Evolutionary conservation across 2,797 vertebrate species (phyloP).

Genomic region (Nannoperca obscura): DNA sequence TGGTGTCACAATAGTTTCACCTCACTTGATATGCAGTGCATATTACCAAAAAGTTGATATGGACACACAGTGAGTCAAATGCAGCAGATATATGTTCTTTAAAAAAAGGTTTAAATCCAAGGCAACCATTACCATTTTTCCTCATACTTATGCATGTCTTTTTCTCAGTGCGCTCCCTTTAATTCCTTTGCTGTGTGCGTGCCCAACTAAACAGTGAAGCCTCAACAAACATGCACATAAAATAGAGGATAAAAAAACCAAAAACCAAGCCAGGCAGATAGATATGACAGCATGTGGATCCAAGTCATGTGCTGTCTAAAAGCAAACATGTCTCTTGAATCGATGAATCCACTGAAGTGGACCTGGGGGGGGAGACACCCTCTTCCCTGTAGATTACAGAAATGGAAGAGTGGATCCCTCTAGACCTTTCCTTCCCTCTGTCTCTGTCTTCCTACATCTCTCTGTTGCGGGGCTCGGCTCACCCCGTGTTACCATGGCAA

Average conservation of each 20-base stretch:
- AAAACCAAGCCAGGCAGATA: constrained; percentile 15
- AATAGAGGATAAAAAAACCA: constrained; percentile 21
- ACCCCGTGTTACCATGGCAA: constrained; percentile 83
- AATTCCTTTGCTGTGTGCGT: constrained; percentile 16
- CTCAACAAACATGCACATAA: constrained; percentile 26
- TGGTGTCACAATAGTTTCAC: constrained; percentile 3
- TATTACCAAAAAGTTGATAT: background rate
- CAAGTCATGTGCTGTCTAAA: constrained; percentile 28
- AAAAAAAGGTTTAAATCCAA: background rate
- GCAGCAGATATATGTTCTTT: background rate
- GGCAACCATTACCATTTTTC: background rate
- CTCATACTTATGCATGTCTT: background rate
- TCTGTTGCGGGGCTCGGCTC: constrained; percentile 70
- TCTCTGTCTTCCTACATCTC: constrained; percentile 59
- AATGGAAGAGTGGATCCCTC: constrained; percentile 74
- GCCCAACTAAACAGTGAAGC: constrained; percentile 9
- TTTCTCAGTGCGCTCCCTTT: background rate
- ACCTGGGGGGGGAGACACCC: constrained; percentile 55
- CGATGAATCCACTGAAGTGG: constrained; percentile 46
- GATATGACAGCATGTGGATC: constrained; percentile 18
- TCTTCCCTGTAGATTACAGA: constrained; percentile 63
- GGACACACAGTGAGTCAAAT: background rate
- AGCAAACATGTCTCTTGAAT: constrained; percentile 41
- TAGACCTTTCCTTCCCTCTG: constrained; percentile 37
- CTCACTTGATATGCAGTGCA: background rate